phyloP scores from a whole-genome alignment of 1,140 invertebrate genomes.

The Tigriopus japonicus region DNA sequence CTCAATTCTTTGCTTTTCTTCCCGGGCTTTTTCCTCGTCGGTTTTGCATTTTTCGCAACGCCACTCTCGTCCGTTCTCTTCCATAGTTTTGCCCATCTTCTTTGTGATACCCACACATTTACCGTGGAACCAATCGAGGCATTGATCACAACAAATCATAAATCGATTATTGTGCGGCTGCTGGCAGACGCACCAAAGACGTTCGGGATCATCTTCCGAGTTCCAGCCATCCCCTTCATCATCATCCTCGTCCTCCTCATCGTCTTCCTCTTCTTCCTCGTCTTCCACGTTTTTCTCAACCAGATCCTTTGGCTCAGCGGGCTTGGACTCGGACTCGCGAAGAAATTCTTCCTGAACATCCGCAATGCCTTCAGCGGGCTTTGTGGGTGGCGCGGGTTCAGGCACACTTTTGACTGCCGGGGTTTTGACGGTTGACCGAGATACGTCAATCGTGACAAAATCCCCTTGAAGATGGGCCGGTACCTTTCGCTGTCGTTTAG shows the following conservation, averaged over 20 bases:
- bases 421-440: not conserved
- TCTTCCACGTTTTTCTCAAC: not conserved
- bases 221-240: constrained; percentile 33
- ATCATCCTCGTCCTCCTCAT: constrained; percentile 17
- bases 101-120: constrained; percentile 85
- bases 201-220: constrained; percentile 78
- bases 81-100: constrained; percentile 68
- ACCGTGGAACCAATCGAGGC: constrained; percentile 93
- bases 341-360: not conserved
- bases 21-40: not conserved
- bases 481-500: constrained; percentile 5
- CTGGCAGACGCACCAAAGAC: constrained; percentile 85
- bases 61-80: constrained; percentile 70
- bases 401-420: not conserved
- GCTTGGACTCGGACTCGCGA: not conserved
- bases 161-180: constrained; percentile 88
- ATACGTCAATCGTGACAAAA: not conserved
- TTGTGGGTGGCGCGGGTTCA: not conserved
- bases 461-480: constrained; percentile 13
- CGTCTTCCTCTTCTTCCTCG: constrained; percentile 2
- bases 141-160: constrained; percentile 93
- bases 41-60: constrained; percentile 56
- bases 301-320: not conserved
- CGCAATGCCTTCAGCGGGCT: not conserved
- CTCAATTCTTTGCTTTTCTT: not conserved